Percentiles rank a stretch among this genome's conserved stretches.
These are phyloP conservation scores for Hermodice carunculata DNA, from an alignment of 2,888 invertebrate species.

Conservation along the genomic window DNA sequence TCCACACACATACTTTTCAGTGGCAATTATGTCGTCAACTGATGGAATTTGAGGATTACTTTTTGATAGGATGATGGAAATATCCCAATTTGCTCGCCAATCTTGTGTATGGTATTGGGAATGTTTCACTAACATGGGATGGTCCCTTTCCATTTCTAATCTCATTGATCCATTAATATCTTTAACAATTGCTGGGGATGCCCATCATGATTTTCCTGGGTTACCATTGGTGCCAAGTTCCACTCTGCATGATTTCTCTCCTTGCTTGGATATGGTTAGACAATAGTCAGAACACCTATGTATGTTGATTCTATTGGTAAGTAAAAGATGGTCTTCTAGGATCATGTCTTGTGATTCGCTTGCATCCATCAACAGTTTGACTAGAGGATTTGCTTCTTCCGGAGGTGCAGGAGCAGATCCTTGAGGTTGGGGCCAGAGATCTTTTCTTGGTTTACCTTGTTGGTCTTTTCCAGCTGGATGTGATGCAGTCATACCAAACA, in stretches of 20 bases:
- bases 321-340: conserved; percentile 35
- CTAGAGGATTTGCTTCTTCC: conserved; percentile 37
- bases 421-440: conserved; percentile 46
- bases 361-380: conserved; percentile 40
- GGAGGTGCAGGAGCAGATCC: conserved; percentile 38
- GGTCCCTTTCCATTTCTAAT: conserved; percentile 45
- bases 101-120: conserved; percentile 42
- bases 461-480: conserved; percentile 41
- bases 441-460: conserved; percentile 35
- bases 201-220: conserved; percentile 29
- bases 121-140: conserved; percentile 43
- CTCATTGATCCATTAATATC: conserved; percentile 41
- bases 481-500: conserved; percentile 36
- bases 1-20: conserved; percentile 31
- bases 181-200: conserved; percentile 30
- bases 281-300: conserved; percentile 40
- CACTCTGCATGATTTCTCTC: conserved; percentile 33
- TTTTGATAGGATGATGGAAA: conserved; percentile 43
- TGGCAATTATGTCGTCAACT: conserved; percentile 36
- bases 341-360: no score
- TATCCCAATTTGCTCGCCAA: conserved; percentile 43
- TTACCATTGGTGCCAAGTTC: conserved; percentile 35
- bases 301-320: conserved; percentile 36
- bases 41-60: conserved; percentile 39
- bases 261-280: not conserved